These are phyloP conservation scores for Triplophysa yarkandensis DNA, from an alignment of 2,797 vertebrate species.

Conservation along the genomic window DNA sequence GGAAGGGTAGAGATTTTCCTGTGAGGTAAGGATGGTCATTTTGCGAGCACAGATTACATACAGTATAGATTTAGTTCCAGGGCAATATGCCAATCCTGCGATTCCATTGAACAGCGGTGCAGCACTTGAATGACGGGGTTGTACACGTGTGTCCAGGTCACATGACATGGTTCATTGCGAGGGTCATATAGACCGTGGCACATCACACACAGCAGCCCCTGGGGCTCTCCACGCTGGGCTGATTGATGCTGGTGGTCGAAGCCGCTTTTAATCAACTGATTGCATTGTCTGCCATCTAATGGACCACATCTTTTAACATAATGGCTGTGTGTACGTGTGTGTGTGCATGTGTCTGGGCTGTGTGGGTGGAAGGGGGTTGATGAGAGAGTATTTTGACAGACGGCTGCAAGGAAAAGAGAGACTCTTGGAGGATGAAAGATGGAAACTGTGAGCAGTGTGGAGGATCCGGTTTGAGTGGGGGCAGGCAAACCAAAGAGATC, in stretches of 20 bases:
- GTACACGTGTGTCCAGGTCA: slow-evolving; percentile 22
- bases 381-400: slow-evolving; percentile 33
- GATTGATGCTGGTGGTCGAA: slow-evolving; percentile 55
- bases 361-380: slow-evolving; percentile 34
- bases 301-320: slow-evolving; percentile 59
- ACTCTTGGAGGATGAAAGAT: slow-evolving; percentile 10
- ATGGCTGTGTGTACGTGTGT: slow-evolving; percentile 31
- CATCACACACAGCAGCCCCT: slow-evolving; percentile 34
- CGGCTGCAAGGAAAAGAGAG: slow-evolving; percentile 20
- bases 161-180: slow-evolving; percentile 33
- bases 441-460: slow-evolving; percentile 2
- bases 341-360: slow-evolving; percentile 7
- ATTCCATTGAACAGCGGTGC: neutral
- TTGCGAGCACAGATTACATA: neutral
- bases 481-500: slow-evolving; percentile 4
- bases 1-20: neutral
- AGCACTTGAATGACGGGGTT: slow-evolving; percentile 4
- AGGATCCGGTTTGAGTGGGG: neutral
- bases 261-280: slow-evolving; percentile 63
- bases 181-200: slow-evolving; percentile 9
- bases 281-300: slow-evolving; percentile 61
- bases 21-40: neutral
- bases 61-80: neutral
- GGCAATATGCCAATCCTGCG: neutral
- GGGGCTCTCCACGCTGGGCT: slow-evolving; percentile 38